Evolutionary conservation across 2,888 invertebrate genomes (phyloP).

Genomic region (Torymus aiolomorphi): DNA sequence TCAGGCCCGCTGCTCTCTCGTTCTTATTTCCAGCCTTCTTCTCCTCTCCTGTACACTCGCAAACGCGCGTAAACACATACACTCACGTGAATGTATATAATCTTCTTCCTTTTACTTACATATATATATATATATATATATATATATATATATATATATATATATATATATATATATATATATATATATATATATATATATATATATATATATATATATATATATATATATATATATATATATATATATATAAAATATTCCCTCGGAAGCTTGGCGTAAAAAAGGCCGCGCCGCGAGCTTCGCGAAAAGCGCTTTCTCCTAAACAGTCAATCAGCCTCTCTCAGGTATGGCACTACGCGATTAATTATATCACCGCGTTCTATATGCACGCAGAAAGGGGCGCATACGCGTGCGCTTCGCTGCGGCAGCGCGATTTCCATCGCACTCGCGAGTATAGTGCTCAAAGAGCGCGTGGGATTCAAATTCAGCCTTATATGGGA

Average conservation of each 20-base stretch:
- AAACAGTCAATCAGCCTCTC: constrained; percentile 47
- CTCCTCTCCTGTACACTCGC: background rate
- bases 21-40: background rate
- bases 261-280: constrained; percentile 5
- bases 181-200: too few relatives aligned
- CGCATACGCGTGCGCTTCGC: too few relatives aligned
- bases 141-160: too few relatives aligned
- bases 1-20: constrained; percentile 31
- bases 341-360: constrained; percentile 1
- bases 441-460: constrained; percentile 2
- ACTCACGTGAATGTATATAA: too few relatives aligned
- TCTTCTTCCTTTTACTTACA: too few relatives aligned
- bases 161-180: too few relatives aligned
- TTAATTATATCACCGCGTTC: constrained; percentile 43
- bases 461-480: constrained; percentile 47
- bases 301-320: constrained; percentile 20
- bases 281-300: background rate
- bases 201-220: too few relatives aligned
- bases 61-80: too few relatives aligned
- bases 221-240: too few relatives aligned
- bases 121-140: too few relatives aligned
- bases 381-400: constrained; percentile 19
- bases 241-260: too few relatives aligned
- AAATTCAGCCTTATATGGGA: constrained; percentile 55
- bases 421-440: too few relatives aligned